These are phyloP conservation scores for Rhegmatorhina hoffmannsi DNA, from an alignment of 2,113 vertebrate species.

Conservation along the genomic window DNA sequence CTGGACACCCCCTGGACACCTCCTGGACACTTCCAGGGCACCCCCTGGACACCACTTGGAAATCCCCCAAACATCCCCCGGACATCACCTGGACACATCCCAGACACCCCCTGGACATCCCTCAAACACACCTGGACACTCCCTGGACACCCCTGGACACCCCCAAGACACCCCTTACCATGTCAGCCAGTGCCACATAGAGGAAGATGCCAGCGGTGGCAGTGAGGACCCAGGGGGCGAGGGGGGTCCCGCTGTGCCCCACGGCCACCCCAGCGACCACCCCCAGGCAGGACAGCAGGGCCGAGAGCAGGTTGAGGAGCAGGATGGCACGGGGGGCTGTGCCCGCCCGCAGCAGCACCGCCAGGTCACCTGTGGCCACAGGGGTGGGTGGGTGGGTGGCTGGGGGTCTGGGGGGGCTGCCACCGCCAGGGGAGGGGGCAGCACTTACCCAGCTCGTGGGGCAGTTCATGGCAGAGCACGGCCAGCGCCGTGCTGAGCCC, in stretches of 20 bases:
- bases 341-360: conserved; percentile 77
- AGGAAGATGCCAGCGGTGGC: conserved; percentile 84
- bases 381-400: not conserved
- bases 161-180: conserved; percentile 58
- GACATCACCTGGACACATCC: no score
- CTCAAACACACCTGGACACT: no score
- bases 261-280: conserved; percentile 64
- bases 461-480: no score
- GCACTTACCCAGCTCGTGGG: no score
- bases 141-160: not conserved
- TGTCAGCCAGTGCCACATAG: conserved; percentile 81
- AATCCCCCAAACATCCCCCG: no score
- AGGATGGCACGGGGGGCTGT: conserved; percentile 65
- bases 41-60: no score
- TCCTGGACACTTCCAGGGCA: no score
- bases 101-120: not conserved
- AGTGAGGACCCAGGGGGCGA: conserved; percentile 83
- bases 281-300: conserved; percentile 76
- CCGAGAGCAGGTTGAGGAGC: conserved; percentile 64
- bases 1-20: no score
- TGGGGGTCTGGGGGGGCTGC: fast-evolving
- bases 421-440: fast-evolving
- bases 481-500: no score
- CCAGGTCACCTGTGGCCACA: conserved; percentile 78
- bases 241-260: conserved; percentile 67